Evolutionary conservation across 2,113 vertebrate species (phyloP).

Genomic region (Gambusia holbrooki): DNA sequence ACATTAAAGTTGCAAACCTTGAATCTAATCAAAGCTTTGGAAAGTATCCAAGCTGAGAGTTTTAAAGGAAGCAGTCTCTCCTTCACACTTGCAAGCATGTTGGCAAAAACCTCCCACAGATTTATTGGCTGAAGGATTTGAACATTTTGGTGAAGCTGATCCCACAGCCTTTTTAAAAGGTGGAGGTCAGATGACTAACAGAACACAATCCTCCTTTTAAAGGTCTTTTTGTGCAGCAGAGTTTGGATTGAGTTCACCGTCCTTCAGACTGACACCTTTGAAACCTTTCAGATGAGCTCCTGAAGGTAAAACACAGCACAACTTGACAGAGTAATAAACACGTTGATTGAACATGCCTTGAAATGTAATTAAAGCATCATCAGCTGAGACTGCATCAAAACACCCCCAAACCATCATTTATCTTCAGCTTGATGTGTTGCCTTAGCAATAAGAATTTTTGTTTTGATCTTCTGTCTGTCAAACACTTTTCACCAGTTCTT

Average conservation of each 20-base stretch:
- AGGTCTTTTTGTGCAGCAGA: not conserved
- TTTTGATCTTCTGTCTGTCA: no score
- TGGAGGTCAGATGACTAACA: not conserved
- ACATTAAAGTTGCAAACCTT: not conserved
- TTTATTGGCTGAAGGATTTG: not conserved
- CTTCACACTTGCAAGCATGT: no score
- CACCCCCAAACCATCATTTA: not conserved
- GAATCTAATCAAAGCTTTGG: no score
- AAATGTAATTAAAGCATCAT: not conserved
- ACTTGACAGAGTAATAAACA: not conserved
- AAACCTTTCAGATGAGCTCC: not conserved
- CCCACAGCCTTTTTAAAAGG: not conserved
- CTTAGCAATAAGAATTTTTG: not conserved
- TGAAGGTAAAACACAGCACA: not conserved
- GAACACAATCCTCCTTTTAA: not conserved
- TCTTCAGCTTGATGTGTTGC: not conserved
- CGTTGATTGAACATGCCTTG: not conserved
- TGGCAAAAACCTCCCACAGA: not conserved
- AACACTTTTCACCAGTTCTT: no score
- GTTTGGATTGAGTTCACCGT: not conserved
- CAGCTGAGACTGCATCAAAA: not conserved
- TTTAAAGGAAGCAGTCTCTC: no score
- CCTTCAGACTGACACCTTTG: not conserved
- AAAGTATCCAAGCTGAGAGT: no score
- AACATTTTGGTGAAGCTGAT: not conserved